phyloP scores from a whole-genome alignment of 2,113 vertebrate species.

The Pteronura brasiliensis region DNA sequence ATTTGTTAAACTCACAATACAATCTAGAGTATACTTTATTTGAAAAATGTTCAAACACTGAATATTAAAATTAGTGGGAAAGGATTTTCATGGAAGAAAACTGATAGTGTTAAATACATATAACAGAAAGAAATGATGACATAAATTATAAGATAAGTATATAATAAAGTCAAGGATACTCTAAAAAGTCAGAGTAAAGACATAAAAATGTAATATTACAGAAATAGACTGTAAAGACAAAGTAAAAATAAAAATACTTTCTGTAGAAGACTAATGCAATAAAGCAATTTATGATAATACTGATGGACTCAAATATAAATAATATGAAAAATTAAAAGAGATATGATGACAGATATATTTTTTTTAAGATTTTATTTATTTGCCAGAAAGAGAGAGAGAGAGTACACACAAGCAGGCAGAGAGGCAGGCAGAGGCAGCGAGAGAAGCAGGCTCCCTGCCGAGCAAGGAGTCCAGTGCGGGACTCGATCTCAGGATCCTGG shows the following conservation, averaged over 20 bases:
- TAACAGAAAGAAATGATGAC: background rate
- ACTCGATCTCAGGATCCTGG: too few species aligned
- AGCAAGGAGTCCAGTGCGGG: too few species aligned
- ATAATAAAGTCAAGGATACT: background rate
- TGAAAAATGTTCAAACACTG: background rate
- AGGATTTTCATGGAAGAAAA: background rate
- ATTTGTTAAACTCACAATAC: background rate
- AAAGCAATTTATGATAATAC: background rate
- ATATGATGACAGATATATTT: background rate
- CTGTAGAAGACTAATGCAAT: background rate
- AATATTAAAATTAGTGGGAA: background rate
- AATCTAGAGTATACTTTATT: background rate
- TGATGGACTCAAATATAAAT: background rate
- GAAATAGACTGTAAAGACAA: background rate
- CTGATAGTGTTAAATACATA: background rate
- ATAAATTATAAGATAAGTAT: background rate
- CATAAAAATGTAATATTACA: background rate
- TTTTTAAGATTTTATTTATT: too few species aligned
- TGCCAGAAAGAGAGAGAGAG: too few species aligned
- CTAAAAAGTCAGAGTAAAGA: background rate
- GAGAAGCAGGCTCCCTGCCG: too few species aligned
- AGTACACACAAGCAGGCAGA: too few species aligned
- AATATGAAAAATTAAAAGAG: background rate
- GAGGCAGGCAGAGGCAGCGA: too few species aligned
- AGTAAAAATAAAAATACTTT: background rate